Base-by-base conservation (phyloP, 1,140 invertebrate genomes). In the Aphelinus certus region DNA sequence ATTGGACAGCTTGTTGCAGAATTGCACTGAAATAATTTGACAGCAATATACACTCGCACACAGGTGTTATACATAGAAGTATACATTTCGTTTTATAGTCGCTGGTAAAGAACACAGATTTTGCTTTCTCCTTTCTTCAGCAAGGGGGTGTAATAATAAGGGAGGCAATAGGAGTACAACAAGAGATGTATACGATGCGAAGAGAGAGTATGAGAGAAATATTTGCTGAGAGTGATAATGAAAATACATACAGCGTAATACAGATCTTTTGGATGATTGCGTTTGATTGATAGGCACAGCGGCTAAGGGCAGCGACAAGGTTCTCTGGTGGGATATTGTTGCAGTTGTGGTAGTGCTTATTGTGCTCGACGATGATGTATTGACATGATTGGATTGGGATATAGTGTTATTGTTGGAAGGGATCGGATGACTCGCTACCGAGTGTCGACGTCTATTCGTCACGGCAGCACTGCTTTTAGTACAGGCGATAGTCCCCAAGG, bases 281-380 rank as follows among this genome's bases (percentile, higher is more conserved):
- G 83, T 84, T 87, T 87, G 86, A 88, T 82, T 85, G 86, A 87
- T 86, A 87, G 85, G 83, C 82, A 83, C 82, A 76, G 84, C 90
- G 65, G 90, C 89, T 78, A 92, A 84, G 74, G 92, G 91, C 83
- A 91, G 90, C 81, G 91, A 92, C 82, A 91, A 85, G 76, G 92
- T 92, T 86, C 91, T 88, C 85, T 91, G 91, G 86, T 92, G 91
- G 79, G 85, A 86, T 83, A 86, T 86, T 86, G 85, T 85, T 80
- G 84, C 79, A 82, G 81, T 85, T 77, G 76, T 79, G 70, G 77
- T 81, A 71, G 80, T 83, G 61, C 78, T 82, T 68, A 80, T 83
- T 65, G 80, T 81, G 79, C 80, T 83, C 62, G 81, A 79, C 77
- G 83, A 77, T 75, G 77, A 81, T 75, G 79, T 83, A 79, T 82